Evolutionary conservation across 2,797 vertebrate species (phyloP), one percentile per base, ranked within the genome.

Genomic region (Lepilemur septentrionalis): DNA sequence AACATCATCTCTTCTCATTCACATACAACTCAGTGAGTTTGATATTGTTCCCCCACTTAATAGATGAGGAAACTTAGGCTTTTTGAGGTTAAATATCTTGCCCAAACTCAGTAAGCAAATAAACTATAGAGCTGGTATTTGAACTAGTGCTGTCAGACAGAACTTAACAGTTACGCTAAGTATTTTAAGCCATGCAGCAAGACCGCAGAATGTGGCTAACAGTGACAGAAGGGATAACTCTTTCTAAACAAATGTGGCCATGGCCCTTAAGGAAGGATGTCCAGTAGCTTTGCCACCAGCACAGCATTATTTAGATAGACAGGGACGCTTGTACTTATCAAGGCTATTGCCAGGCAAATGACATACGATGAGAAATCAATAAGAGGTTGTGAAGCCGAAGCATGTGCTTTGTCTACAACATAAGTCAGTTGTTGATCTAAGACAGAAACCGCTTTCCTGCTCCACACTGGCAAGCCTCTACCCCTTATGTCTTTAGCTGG

Each of bases 231-330:
- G 46, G 67, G 28, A 43, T 14, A 48, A 35, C 35, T 94, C 38
- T 94, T 63, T 79, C 65, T 83, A 65, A 95, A 91, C 32, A 38
- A 89, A 93, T 69, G 67, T 94, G 63, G 35, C 52, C 57, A 17
- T 35, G 20, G 22, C 13, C 72, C 78, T 92, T 81, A 20, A 30
- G 75, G 83, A 86, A 70, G 41, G 12, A 84, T 7, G 7, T 67
- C 35, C 5, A 2, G 43, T 67, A 57, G 72, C 57, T 80, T 95
- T 89, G 79, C 18, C 5, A 83, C 28, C 13, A 69, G 78, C 18
- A 70, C 67, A 92, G 35, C 75, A 59, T 80, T 52, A 81, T 67
- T 90, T 89, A 61, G 75, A 38, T 73, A 88, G 65, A 52, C 23
- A 91, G 65, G 59, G 30, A 23, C 52, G 32, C 9, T 59, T 73